A percentile compares a stretch with the other conserved stretches of the same genome.
Evolutionary conservation across 2,797 vertebrate species (phyloP).

Genomic region (Avahi laniger): DNA sequence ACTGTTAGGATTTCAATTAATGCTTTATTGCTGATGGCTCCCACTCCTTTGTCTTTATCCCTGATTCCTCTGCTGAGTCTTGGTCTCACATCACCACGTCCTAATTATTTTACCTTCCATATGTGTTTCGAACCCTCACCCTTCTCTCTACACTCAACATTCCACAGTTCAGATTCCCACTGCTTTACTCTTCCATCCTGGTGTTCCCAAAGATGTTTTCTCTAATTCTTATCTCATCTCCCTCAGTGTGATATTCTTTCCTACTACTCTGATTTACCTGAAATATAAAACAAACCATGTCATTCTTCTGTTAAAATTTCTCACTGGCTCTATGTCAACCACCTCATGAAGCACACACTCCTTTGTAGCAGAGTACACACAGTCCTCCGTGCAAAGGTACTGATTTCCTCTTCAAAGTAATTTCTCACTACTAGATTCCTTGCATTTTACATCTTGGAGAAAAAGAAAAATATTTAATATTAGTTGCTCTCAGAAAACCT

Average conservation of each 20-base stretch:
- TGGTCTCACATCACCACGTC: not conserved
- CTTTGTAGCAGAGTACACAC: not conserved
- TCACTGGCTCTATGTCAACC: not conserved
- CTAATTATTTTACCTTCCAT: not conserved
- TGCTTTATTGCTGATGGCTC: not conserved
- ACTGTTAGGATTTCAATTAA: not conserved
- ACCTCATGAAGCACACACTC: no score
- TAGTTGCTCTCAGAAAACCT: not conserved
- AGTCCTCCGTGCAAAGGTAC: not conserved
- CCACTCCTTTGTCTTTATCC: not conserved
- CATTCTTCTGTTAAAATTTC: not conserved
- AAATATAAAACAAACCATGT: not conserved
- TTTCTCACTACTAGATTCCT: not conserved
- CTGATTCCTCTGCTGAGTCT: not conserved
- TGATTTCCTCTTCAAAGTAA: not conserved
- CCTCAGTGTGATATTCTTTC: not conserved
- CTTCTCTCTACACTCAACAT: not conserved
- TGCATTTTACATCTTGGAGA: not conserved
- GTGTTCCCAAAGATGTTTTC: not conserved
- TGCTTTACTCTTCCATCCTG: not conserved
- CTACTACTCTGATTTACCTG: not conserved
- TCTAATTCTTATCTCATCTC: not conserved
- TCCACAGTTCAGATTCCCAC: not conserved
- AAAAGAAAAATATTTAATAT: not conserved
- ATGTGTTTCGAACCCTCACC: not conserved